Percentiles rank a stretch among this genome's conserved stretches.
Conservation (phyloP, 2,113 vertebrate species). For the Neoarius graeffei region DNA sequence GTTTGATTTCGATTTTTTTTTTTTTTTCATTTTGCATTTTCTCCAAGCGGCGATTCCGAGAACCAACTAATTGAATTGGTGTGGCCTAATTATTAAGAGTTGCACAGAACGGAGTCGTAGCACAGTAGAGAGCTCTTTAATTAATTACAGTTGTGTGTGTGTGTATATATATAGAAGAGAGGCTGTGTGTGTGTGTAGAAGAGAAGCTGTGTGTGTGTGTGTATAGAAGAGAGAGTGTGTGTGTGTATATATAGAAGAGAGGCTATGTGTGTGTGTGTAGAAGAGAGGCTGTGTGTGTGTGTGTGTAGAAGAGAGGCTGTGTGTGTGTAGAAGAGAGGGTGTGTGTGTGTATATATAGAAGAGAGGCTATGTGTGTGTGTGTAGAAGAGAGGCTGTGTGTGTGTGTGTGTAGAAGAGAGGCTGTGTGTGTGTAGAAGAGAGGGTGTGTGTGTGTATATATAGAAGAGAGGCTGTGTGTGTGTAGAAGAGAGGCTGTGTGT, state of each 20-base stretch:
- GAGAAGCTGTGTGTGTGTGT: background rate
- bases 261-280: conserved; percentile 1
- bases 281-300: background rate
- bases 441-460: background rate
- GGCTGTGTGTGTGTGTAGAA: background rate
- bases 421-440: conserved; percentile 17
- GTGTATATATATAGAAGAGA: background rate
- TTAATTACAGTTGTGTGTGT: background rate
- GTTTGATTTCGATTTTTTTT: too few relatives aligned
- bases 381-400: background rate
- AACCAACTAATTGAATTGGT: too few relatives aligned
- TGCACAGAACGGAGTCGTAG: background rate
- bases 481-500: too few relatives aligned
- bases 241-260: background rate
- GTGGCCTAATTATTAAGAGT: too few relatives aligned
- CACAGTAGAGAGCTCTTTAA: background rate
- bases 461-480: background rate
- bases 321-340: conserved; percentile 3
- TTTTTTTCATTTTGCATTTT: too few relatives aligned
- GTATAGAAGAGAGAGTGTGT: background rate
- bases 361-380: background rate
- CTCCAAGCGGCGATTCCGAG: too few relatives aligned
- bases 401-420: background rate
- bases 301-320: background rate
- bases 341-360: background rate